A percentile compares a stretch with the other conserved stretches of the same genome.
Conservation (phyloP, 2,797 vertebrate genomes). For the Acanthurus lineatus region DNA sequence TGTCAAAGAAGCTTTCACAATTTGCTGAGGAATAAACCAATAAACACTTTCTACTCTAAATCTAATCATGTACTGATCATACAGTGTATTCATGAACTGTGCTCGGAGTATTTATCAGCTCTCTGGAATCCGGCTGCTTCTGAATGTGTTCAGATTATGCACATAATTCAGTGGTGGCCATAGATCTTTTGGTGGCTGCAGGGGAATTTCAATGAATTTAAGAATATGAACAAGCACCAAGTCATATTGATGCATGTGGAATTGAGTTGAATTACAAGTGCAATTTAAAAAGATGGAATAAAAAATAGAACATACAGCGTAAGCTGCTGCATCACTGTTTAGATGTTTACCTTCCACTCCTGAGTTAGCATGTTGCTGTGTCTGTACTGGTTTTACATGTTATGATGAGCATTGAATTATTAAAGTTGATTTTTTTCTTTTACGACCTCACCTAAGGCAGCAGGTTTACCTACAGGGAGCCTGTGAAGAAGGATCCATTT, state of each 20-base stretch:
- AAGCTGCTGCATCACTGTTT: background rate
- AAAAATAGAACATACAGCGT: background rate
- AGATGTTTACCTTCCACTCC: background rate
- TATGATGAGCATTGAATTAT: slow-evolving; percentile 5
- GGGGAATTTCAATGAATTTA: slow-evolving; percentile 60
- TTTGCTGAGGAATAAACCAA: slow-evolving; percentile 1
- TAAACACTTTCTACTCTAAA: slow-evolving; percentile 10
- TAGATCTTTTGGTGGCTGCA: slow-evolving; percentile 51
- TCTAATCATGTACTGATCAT: slow-evolving; percentile 10
- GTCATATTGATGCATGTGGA: slow-evolving; percentile 46
- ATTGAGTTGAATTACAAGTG: slow-evolving; percentile 19
- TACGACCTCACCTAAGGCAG: slow-evolving; percentile 14
- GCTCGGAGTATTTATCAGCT: slow-evolving; percentile 43
- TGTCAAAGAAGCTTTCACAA: slow-evolving; percentile 14
- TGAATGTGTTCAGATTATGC: slow-evolving; percentile 62
- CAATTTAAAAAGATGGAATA: background rate
- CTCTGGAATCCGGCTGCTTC: slow-evolving; percentile 8
- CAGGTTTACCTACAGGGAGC: slow-evolving; percentile 23
- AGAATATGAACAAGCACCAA: slow-evolving; percentile 41
- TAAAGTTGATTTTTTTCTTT: background rate
- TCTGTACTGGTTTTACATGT: background rate
- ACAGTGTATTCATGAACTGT: slow-evolving; percentile 31
- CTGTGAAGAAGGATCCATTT: slow-evolving; percentile 43
- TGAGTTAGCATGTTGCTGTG: background rate
- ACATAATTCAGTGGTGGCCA: slow-evolving; percentile 59